Conservation (phyloP, 2,113 vertebrate species). For the Axis porcinus region DNA sequence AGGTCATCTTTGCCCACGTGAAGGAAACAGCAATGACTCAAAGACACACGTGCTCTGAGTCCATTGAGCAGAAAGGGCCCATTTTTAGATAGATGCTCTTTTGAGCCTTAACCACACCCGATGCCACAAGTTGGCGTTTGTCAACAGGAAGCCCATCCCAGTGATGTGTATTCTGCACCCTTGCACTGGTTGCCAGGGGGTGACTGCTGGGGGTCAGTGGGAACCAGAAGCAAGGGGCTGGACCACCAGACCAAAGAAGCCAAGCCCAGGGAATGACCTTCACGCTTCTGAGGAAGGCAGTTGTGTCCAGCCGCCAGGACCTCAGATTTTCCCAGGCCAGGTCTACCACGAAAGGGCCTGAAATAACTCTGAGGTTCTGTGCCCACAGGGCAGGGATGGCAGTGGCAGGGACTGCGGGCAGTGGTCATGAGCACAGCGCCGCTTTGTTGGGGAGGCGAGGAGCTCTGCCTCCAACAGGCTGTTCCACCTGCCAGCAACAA, state of each 20-base stretch:
- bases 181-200: background rate
- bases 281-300: conserved; percentile 39
- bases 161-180: background rate
- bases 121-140: background rate
- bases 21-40: conserved; percentile 31
- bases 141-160: conserved; percentile 66
- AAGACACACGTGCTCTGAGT: background rate
- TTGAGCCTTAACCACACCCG: conserved; percentile 19
- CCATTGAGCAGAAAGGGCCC: conserved; percentile 26
- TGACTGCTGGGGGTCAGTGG: conserved; percentile 2
- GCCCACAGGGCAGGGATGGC: background rate
- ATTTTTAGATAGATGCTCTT: conserved; percentile 48
- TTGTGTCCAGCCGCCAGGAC: conserved; percentile 36
- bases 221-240: conserved; percentile 18
- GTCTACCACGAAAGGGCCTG: conserved; percentile 45
- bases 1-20: background rate
- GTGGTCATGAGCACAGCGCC: background rate
- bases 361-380: conserved; percentile 61
- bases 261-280: conserved; percentile 55
- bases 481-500: background rate
- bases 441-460: background rate
- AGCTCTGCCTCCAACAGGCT: background rate
- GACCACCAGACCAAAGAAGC: background rate
- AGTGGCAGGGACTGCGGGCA: background rate
- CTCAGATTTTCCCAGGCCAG: conserved; percentile 57